These are phyloP conservation scores for Oligia strigilis DNA, from an alignment of 2,888 invertebrate genomes.

Conservation along the genomic window DNA sequence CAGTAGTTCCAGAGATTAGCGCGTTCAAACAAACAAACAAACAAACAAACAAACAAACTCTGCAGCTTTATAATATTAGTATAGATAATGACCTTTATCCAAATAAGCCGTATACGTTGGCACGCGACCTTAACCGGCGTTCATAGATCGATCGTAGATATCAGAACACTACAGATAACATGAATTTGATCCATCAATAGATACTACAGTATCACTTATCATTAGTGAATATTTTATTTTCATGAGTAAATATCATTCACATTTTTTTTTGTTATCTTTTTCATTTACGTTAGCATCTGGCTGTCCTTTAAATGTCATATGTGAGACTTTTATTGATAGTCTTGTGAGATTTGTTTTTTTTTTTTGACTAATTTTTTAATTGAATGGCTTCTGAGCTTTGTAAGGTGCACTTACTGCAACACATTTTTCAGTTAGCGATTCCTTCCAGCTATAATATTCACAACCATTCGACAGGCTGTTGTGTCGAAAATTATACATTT, in stretches of 20 bases:
- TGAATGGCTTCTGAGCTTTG: background rate
- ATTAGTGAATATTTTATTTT: conserved; percentile 31
- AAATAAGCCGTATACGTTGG: conserved; percentile 20
- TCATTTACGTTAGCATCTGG: background rate
- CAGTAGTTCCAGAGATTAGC: no score
- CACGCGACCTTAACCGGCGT: conserved; percentile 31
- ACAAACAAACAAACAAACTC: no score
- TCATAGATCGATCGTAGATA: background rate
- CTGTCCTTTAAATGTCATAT: conserved; percentile 7
- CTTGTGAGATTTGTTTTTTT: background rate
- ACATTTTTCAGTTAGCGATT: background rate
- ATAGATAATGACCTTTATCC: conserved; percentile 59
- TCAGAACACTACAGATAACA: conserved; percentile 40
- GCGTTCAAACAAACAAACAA: no score
- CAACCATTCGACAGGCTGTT: no score
- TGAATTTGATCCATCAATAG: conserved; percentile 31
- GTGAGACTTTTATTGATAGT: background rate
- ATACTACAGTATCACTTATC: conserved; percentile 33
- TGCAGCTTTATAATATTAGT: no score
- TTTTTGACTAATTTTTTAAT: background rate
- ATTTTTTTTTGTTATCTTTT: conserved; percentile 17
- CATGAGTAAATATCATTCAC: conserved; percentile 31
- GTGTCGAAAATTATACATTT: background rate
- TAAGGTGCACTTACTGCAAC: background rate
- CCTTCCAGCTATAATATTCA: background rate